These are phyloP conservation scores for Paratilapia polleni DNA, from an alignment of 2,113 vertebrate genomes.

Conservation along the genomic window DNA sequence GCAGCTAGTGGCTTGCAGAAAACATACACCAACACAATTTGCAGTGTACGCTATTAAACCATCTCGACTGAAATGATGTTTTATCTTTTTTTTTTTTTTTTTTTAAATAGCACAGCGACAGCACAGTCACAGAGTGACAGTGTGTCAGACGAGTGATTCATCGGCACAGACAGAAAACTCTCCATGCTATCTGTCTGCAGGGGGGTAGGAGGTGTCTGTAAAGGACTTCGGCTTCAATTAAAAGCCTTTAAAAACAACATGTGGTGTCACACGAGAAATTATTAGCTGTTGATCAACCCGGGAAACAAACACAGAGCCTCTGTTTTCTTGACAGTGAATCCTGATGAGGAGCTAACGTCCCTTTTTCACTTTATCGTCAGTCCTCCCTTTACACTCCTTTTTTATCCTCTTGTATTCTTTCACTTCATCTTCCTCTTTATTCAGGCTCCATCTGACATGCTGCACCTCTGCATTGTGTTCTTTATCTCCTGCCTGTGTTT, in stretches of 20 bases:
- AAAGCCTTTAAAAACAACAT: background rate
- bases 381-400: background rate
- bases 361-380: background rate
- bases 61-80: background rate
- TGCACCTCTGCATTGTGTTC: background rate
- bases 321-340: background rate
- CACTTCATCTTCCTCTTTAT: background rate
- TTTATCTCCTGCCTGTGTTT: background rate
- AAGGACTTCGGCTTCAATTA: background rate
- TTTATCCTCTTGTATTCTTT: background rate
- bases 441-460: background rate
- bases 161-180: background rate
- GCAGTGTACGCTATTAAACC: background rate
- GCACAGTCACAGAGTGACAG: background rate
- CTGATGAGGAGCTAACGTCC: background rate
- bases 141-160: background rate
- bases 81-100: background rate
- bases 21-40: background rate
- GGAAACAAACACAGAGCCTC: background rate
- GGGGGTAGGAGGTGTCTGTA: background rate
- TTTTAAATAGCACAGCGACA: background rate
- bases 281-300: rapidly evolving
- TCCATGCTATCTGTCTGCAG: background rate
- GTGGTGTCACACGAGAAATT: rapidly evolving
- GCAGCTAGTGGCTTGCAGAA: background rate